phyloP scores from a whole-genome alignment of 2,888 invertebrate genomes.

The Apodemia duryi region DNA sequence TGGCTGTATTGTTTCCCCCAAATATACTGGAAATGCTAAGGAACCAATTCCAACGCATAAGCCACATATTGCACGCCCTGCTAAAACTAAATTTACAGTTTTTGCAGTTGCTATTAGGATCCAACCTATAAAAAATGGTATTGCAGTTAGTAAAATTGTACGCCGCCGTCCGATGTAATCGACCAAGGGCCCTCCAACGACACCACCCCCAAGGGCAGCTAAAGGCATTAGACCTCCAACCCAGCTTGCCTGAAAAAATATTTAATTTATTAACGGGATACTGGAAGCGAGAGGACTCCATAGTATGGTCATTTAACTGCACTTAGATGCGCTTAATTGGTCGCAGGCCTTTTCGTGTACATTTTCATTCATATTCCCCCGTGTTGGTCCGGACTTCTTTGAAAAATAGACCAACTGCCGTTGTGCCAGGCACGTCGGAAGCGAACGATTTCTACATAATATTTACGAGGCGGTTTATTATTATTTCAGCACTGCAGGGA shows the following conservation, averaged over 20 bases:
- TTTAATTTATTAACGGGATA: neutral
- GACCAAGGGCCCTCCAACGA: conserved; percentile 90
- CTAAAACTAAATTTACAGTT: conserved; percentile 85
- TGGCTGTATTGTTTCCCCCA: conserved; percentile 95
- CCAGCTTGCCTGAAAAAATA: conserved; percentile 85
- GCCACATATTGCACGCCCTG: conserved; percentile 91
- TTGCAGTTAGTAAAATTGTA: conserved; percentile 88
- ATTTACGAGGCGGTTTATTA: too few species aligned
- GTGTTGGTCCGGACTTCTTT: too few species aligned
- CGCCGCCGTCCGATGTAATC: conserved; percentile 91
- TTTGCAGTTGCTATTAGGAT: conserved; percentile 87
- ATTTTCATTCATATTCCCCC: too few species aligned
- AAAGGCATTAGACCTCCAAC: conserved; percentile 93
- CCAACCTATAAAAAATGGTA: conserved; percentile 91
- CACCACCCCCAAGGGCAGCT: conserved; percentile 90
- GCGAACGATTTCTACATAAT: too few species aligned
- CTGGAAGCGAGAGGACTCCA: neutral
- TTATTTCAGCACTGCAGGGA: too few species aligned
- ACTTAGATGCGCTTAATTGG: too few species aligned
- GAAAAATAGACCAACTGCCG: too few species aligned
- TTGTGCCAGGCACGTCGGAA: too few species aligned
- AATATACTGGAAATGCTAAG: conserved; percentile 92
- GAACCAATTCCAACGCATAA: conserved; percentile 93
- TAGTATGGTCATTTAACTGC: too few species aligned
- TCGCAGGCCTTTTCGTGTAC: too few species aligned